Base-by-base conservation (phyloP, 2,888 invertebrate genomes). In the Nomada lathburiana region DNA sequence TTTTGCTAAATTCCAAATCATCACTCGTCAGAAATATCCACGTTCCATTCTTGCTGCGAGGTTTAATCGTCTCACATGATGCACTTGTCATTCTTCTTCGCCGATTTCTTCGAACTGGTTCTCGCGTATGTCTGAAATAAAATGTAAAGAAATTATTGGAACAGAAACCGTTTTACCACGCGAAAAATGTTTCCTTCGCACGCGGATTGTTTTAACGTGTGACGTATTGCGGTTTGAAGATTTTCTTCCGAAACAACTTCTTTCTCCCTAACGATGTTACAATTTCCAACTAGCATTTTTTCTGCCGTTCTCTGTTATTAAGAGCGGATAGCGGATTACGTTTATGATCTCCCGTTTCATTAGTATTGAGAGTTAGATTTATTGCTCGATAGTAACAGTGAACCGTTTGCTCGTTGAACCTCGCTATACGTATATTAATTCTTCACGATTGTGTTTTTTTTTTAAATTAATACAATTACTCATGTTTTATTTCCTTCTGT, bases 21-120 rank as follows among this genome's bases (percentile, higher is more conserved):
- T 79, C 52, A 63, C 29, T 79, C 53, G 80, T 79, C 64, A 79
- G 59, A 36, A 79, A 64, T 63, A 59, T 52, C 50, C 78, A 10
- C 42, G 57, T 65, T 50, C n/a, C n/a, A 16, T 47, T 53, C 47
- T 26, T 52, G 36, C 1, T 9, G 20, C 13, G 10, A 16, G 36
- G 63, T n/a, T 10, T 18, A 5, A 23, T 3, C 23, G 53, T 36
- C 44, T 23, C 65, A 36, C 62, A 50, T 57, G 55, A 69, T 29
- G 65, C 75, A 44, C 44, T 44, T 11, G 64, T 16, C 44, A 23
- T 26, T 69, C 55, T 16, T 36, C 23, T 23, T 50, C 42, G 9
- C 16, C 20, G 20, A 36, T 1, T 42, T 50, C 23, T 70, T 70
- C 59, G 64, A 79, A 65, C 44, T 11, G 29, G 44, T 18, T 11